Evolutionary conservation across 64 coral and sea anemone genomes (phyloP), one percentile per base, ranked within the genome.

Genomic region (Actinia equina): DNA sequence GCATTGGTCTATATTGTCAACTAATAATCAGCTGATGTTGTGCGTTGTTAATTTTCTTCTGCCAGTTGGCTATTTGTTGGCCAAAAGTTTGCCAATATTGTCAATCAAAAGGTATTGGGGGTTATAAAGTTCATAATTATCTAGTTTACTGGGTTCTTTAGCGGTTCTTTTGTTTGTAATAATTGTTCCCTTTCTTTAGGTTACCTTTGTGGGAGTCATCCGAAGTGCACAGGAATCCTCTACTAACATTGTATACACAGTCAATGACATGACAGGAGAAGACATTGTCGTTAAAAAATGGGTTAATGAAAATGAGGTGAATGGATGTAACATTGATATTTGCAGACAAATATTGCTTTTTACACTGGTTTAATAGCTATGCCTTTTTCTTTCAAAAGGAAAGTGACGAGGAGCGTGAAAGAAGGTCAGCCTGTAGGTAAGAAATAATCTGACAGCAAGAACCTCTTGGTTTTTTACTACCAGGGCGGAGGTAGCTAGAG

Each of bases 261-360:
- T 98, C 19, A 94, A 92, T 84, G 96, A 98, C 80, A 87, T 88
- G 89, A 98, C 96, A 1, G 93, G 93, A n/a, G 87, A 92, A 27
- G 92, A 91, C 41, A 94, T 98, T 26, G 62, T 90, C 70, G 96
- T 98, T 18, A 98, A 89, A 44, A 94, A 92, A 81, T 98, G 96
- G 96, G 52, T 92, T 7, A 85, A 85, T 61, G 96, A 98, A 80
- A 94, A 95, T 71, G 96, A 98, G 84, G 96, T 98, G 89, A 17
- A 14, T 23, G 10, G 4, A 65, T 7, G 6, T n/a, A 65, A 65
- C n/a, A 65, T 65, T 10, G n/a, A 23, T 17, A 19, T 63, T 65
- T 49, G 3, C 18, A 19, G 15, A 60, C 59, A 57, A 16, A 12
- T 57, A 37, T 74, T 74, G n/a, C 16, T 27, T 14, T 1, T 11